A percentile compares a stretch with the other conserved stretches of the same genome.
Evolutionary conservation across 2,113 vertebrate genomes (phyloP).

Genomic region (Trogon melanurus): DNA sequence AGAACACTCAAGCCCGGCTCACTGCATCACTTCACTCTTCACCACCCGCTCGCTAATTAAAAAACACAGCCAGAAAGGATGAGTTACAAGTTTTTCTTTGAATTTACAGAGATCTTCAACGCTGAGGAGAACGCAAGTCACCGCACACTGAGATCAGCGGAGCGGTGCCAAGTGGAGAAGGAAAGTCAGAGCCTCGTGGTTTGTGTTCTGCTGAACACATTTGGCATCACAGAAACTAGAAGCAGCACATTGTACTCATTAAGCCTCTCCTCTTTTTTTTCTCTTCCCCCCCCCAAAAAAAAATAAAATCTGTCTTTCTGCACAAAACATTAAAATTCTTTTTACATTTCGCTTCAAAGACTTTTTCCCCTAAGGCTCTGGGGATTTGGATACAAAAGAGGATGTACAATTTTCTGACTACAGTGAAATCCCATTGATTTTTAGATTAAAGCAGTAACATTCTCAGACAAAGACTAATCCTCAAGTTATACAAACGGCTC

Average conservation of each 20-base stretch:
- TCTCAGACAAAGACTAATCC: neutral
- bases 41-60: neutral
- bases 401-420: conserved; percentile 6
- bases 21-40: neutral
- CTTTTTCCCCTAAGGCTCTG: neutral
- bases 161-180: neutral
- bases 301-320: neutral
- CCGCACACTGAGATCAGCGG: neutral
- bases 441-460: conserved; percentile 2
- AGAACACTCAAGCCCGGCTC: neutral
- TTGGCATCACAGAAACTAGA: neutral
- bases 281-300: neutral
- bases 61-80: neutral
- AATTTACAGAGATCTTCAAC: neutral
- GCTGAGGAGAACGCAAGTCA: neutral
- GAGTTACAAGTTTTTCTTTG: neutral
- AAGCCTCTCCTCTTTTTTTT: neutral
- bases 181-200: neutral
- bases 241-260: neutral
- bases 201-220: neutral
- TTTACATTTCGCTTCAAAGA: conserved; percentile 25
- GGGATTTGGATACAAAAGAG: neutral
- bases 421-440: conserved; percentile 28
- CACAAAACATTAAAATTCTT: conserved; percentile 33
- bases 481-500: neutral